Conservation (phyloP, 2,888 invertebrate species). For the Molorchus minor region DNA sequence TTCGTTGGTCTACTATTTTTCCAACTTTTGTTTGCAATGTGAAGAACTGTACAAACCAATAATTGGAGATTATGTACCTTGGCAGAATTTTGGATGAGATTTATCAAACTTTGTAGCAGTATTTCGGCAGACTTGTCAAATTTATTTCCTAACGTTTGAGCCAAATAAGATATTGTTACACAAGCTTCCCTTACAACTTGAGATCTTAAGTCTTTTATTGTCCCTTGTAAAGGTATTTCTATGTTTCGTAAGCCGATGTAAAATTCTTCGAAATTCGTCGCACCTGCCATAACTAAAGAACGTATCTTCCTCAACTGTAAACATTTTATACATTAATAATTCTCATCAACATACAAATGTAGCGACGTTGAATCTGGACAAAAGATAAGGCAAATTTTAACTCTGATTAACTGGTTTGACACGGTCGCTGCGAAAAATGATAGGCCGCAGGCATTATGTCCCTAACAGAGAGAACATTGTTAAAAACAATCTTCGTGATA, state of each 20-base stretch:
- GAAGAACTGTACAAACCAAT: no score
- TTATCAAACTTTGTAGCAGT: conserved; percentile 84
- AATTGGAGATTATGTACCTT: conserved; percentile 85
- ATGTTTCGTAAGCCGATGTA: conserved; percentile 78
- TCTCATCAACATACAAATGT: no score
- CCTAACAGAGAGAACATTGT: no score
- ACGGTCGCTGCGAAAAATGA: no score
- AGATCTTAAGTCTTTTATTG: conserved; percentile 89
- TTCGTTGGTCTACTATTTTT: no score
- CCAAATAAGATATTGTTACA: conserved; percentile 91
- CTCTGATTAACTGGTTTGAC: no score
- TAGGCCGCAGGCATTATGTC: no score
- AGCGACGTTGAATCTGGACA: no score
- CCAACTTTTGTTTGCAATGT: no score
- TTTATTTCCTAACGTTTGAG: conserved; percentile 83
- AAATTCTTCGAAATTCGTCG: conserved; percentile 76
- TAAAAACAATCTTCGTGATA: no score
- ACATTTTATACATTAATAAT: background rate
- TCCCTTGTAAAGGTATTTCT: conserved; percentile 82
- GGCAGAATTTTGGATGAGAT: conserved; percentile 93
- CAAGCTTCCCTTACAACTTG: conserved; percentile 95
- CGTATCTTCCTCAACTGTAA: no score
- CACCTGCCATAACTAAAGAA: conserved; percentile 79
- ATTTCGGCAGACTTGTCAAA: conserved; percentile 87
- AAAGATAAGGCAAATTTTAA: no score